Evolutionary conservation across 1,140 invertebrate genomes (phyloP).

Genomic region (Calephelis nemesis): DNA sequence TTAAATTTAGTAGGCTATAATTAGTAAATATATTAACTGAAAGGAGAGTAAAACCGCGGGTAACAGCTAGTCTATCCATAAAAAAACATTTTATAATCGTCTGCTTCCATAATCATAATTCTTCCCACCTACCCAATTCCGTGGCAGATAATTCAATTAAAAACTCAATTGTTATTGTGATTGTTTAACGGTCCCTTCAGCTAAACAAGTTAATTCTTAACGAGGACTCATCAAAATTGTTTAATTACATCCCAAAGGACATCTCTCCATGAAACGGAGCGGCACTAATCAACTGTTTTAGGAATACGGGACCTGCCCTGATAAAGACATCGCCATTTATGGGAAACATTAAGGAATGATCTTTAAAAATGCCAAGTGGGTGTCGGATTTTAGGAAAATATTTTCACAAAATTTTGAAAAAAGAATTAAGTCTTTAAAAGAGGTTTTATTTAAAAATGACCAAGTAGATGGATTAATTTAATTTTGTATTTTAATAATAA

Average conservation of each 20-base stretch:
- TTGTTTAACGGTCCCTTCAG: slow-evolving; percentile 40
- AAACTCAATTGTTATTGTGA: slow-evolving; percentile 29
- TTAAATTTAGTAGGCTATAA: no score
- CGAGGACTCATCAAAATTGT: slow-evolving; percentile 64
- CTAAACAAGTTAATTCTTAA: slow-evolving; percentile 70
- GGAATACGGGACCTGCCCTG: slow-evolving; percentile 30
- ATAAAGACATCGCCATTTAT: slow-evolving; percentile 27
- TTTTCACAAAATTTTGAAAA: no score
- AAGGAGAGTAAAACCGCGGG: no score
- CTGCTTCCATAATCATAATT: slow-evolving; percentile 13
- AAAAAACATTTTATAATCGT: slow-evolving; percentile 10
- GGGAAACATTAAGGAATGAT: not conserved
- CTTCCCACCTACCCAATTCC: slow-evolving; percentile 13
- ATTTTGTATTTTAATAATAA: no score
- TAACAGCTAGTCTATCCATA: not conserved
- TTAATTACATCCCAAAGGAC: slow-evolving; percentile 66
- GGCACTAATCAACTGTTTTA: slow-evolving; percentile 62
- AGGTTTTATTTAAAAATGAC: no score
- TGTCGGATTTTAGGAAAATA: not conserved
- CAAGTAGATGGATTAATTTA: no score
- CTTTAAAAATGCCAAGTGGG: slow-evolving; percentile 38
- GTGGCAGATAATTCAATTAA: slow-evolving; percentile 23
- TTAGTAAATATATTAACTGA: no score
- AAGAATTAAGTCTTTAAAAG: no score
- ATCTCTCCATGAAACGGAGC: slow-evolving; percentile 48